Conservation (phyloP, 2,113 vertebrate genomes). For the Dermatemys mawii region DNA sequence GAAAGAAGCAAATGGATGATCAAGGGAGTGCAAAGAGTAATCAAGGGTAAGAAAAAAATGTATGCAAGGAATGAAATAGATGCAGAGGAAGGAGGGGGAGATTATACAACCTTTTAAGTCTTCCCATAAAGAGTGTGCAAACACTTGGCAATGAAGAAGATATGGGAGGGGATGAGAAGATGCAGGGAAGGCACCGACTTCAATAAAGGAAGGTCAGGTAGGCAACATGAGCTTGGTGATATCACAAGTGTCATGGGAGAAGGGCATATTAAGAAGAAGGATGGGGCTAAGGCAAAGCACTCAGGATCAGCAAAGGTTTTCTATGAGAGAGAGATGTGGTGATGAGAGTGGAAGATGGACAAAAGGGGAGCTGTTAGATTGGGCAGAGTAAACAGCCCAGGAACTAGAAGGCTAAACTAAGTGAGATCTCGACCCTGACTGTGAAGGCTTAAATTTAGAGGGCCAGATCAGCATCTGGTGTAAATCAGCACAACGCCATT, state of each 20-base stretch:
- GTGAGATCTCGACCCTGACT: background rate
- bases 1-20: constrained; percentile 45
- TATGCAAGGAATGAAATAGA: background rate
- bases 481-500: background rate
- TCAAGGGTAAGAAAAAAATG: constrained; percentile 13
- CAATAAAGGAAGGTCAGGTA: background rate
- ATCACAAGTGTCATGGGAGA: background rate
- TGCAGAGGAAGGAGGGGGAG: background rate
- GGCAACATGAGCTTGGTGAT: background rate
- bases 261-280: background rate
- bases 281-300: background rate
- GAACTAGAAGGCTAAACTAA: background rate
- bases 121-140: background rate
- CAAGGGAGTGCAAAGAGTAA: constrained; percentile 27
- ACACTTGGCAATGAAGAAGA: background rate
- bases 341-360: background rate
- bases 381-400: background rate
- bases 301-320: background rate
- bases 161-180: background rate
- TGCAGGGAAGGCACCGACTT: background rate
- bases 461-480: background rate
- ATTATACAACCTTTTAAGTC: background rate
- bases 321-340: background rate
- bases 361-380: background rate
- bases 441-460: background rate